These are phyloP conservation scores for Athene cunicularia DNA, from an alignment of 2,113 vertebrate genomes.

Conservation along the genomic window DNA sequence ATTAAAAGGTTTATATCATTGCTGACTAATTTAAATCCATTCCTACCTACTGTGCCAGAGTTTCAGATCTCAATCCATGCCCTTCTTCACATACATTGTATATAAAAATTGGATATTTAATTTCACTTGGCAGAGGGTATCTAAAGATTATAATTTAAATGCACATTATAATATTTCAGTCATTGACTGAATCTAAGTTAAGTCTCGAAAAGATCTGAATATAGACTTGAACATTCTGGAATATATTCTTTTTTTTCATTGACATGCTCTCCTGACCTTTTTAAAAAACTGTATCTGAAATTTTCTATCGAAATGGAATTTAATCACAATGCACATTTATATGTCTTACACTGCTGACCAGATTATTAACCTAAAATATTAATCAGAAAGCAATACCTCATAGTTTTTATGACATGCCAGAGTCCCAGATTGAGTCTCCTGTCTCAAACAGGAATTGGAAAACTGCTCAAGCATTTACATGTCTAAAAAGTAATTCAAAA, in stretches of 20 bases:
- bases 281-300: not conserved
- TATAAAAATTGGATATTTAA: not conserved
- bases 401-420: not conserved
- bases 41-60: not conserved
- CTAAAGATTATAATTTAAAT: conserved; percentile 7
- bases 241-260: not conserved
- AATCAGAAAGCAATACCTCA: conserved; percentile 8
- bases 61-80: not conserved
- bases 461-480: not conserved
- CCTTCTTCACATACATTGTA: not conserved
- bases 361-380: conserved; percentile 51
- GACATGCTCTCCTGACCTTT: not conserved
- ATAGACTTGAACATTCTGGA: not conserved
- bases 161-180: not conserved
- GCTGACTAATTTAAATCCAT: not conserved
- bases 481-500: conserved; percentile 9
- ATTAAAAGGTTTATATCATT: not conserved
- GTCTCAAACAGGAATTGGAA: not conserved
- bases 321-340: conserved; percentile 26
- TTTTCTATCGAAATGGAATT: not conserved
- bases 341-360: not conserved
- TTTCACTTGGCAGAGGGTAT: not conserved
- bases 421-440: not conserved
- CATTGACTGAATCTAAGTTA: not conserved
- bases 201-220: not conserved